Percentiles rank a stretch among this genome's conserved stretches.
phyloP scores from a whole-genome alignment of 2,888 invertebrate species.

The Oscheius onirici region DNA sequence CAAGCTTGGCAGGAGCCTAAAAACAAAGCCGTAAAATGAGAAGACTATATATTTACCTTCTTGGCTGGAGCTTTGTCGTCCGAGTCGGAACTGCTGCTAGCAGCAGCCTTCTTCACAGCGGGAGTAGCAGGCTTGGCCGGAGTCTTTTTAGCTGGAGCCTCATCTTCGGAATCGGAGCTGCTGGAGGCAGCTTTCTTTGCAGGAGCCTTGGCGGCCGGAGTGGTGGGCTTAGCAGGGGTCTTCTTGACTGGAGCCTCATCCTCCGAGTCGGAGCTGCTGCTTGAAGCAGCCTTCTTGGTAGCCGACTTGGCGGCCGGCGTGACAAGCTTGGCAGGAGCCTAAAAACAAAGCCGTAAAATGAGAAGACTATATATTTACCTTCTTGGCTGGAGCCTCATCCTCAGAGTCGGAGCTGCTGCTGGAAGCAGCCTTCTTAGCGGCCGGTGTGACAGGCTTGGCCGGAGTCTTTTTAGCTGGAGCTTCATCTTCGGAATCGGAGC shows the following conservation, averaged over 20 bases:
- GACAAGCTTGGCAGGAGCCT: slow-evolving; percentile 1
- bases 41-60: neutral
- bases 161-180: neutral
- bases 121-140: neutral
- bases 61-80: slow-evolving; percentile 30
- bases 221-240: neutral
- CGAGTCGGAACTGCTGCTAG: slow-evolving; percentile 21
- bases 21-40: neutral
- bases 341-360: no score
- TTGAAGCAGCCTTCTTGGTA: slow-evolving; percentile 28
- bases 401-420: slow-evolving; percentile 25
- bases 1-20: neutral
- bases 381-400: neutral
- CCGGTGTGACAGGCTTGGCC: neutral
- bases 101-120: slow-evolving; percentile 19
- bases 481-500: slow-evolving; percentile 29
- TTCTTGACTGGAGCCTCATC: slow-evolving; percentile 29
- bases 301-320: neutral
- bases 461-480: slow-evolving; percentile 9
- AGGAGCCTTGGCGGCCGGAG: neutral
- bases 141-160: neutral
- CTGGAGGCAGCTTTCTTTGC: slow-evolving; percentile 21
- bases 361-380: neutral
- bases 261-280: slow-evolving; percentile 27
- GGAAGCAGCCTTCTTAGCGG: slow-evolving; percentile 25